These are phyloP conservation scores for Phortica magna DNA, from an alignment of 2,888 invertebrate genomes.

Conservation along the genomic window DNA sequence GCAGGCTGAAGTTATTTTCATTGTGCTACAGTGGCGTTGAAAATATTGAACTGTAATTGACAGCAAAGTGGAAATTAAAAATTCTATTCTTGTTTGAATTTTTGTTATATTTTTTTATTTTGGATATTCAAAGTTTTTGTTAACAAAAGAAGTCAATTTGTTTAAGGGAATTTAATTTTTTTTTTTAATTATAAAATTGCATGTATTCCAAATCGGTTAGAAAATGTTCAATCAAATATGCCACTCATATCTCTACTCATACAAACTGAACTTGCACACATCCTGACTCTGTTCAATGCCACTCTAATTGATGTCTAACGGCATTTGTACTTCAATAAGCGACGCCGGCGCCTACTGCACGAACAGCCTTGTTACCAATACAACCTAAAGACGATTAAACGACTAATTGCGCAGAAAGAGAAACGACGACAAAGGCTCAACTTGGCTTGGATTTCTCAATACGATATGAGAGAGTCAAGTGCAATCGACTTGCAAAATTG, in stretches of 20 bases:
- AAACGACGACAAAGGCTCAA: background rate
- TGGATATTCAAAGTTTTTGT: too few species aligned
- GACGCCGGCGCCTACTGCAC: background rate
- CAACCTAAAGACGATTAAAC: constrained; percentile 13
- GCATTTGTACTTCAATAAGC: background rate
- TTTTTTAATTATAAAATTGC: too few species aligned
- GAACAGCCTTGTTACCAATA: constrained; percentile 14
- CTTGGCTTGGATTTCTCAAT: background rate
- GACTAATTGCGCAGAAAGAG: background rate
- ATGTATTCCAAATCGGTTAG: background rate
- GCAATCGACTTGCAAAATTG: constrained; percentile 59
- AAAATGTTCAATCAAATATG: background rate
- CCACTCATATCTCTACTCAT: background rate
- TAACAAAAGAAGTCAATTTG: too few species aligned
- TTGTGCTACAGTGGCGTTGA: constrained; percentile 1
- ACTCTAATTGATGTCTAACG: background rate
- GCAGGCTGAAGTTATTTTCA: constrained; percentile 43
- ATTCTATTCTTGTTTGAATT: too few species aligned
- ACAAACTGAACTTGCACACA: constrained; percentile 6
- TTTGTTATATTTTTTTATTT: too few species aligned
- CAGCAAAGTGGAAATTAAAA: background rate
- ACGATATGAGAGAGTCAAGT: constrained; percentile 55
- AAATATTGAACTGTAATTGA: constrained; percentile 11
- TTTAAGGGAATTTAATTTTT: too few species aligned
- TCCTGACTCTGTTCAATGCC: background rate